Base-by-base conservation (phyloP, 1,140 invertebrate genomes). In the Tetraneura akinire region DNA sequence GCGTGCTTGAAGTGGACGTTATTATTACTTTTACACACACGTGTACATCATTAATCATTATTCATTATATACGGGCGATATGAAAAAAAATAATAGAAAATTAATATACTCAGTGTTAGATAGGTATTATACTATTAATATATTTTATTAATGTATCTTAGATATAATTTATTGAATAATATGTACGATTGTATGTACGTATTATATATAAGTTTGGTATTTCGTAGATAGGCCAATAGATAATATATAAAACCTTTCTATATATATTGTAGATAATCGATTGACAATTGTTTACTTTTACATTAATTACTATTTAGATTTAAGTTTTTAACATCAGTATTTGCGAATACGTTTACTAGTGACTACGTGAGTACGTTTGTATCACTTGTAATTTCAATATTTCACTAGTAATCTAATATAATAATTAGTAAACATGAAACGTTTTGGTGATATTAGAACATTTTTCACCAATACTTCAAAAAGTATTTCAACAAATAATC, bases 381-480 rank as follows among this genome's bases (percentile, higher is more conserved):
- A 11, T 21, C 18, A 23, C n/a, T n/a, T n/a, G n/a, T n/a, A n/a
- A n/a, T n/a, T n/a, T n/a, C n/a, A n/a, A n/a, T n/a, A 53, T 53
- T 53, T 53, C 51, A 53, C 51, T 53, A 53, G 51, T 53, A 0
- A 57, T n/a, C n/a, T n/a, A n/a, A n/a, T n/a, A n/a, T n/a, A n/a
- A n/a, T n/a, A n/a, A n/a, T n/a, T n/a, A n/a, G n/a, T 57, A 57
- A 57, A 57, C 55, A 57, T 57, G 55, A 57, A 57, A 57, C 55
- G 55, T 26, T 26, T 57, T 26, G 55, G 23, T 13, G 11, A 26
- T 55, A 55, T 55, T 1, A 26, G 11, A 57, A 57, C 21, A 57
- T 57, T 57, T 57, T 57, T 57, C 55, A 57, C 10, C 55, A 26
- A 4, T 57, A 26, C 23, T 57, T 57, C 21, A 57, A 57, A 57